Evolutionary conservation across 2,113 vertebrate species (phyloP), one percentile per base, ranked within the genome.

Genomic region (Leptobrachium ailaonicum): DNA sequence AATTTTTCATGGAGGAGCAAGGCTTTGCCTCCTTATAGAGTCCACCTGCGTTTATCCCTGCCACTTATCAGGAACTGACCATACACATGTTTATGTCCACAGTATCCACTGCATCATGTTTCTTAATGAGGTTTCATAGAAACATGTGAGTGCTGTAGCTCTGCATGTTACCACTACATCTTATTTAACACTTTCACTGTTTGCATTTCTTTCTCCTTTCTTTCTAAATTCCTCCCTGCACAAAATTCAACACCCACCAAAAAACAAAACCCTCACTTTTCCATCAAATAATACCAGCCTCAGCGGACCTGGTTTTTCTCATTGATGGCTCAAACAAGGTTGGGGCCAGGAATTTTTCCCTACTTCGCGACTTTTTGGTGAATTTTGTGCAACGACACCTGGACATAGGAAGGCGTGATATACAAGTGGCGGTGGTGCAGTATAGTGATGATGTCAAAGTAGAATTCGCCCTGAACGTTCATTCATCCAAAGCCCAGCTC

Each of bases 241-340:
- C 32, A 7, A 60, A 20, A 58, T 20, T 69, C 32, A 77, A 53
- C 68, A 63, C 58, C 62, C 64, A 41, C 56, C 64, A 74, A 63
- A 62, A 64, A 73, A 5, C 47, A 4, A 50, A 4, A 58, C 54
- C 66, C 2, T 41, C 47, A 73, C 71, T 67, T 80, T 81, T 84
- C 74, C 86, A 89, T 86, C 89, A 89, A 54, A 89, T 98, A 98
- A 96, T 95, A 87, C 94, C 96, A 96, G 98, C 96, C 82, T 95
- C 96, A 56, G 95, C 95, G 91, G 98, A 99, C 94, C 91, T 99
- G 92, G 89, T 99, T 92, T 94, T 99, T 95, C 96, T 99, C 96
- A 96, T 99, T 98, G 98, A 99, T 1, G 98, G 96, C 97, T 99
- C 98, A 93, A 86, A 98, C 93, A 96, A 95, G 93, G 88, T 97